Conservation (phyloP, 1,140 invertebrate genomes). For the Drosophila serrata region DNA sequence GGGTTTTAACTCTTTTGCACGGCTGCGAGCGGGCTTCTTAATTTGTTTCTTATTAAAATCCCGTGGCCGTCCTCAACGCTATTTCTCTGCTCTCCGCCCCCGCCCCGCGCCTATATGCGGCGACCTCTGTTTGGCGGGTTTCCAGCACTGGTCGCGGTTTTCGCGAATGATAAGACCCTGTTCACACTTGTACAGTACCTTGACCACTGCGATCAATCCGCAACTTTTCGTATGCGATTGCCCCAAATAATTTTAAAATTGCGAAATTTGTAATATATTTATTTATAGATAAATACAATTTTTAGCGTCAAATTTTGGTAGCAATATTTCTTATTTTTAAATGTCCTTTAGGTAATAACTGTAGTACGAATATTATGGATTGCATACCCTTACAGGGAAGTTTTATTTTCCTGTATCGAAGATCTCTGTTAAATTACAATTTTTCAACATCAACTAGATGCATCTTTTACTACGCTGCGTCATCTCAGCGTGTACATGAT, state of each 20-base stretch:
- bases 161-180: conserved; percentile 32
- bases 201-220: not conserved
- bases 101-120: conserved; percentile 44
- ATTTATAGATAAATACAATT: not conserved
- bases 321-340: no score
- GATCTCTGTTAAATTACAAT: not conserved
- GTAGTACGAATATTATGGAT: no score
- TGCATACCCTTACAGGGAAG: no score
- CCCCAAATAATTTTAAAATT: not conserved
- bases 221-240: not conserved
- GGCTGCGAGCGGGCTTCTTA: conserved; percentile 47
- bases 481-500: not conserved
- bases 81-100: conserved; percentile 65
- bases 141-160: conserved; percentile 59
- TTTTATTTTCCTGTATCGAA: not conserved
- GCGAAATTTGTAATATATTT: not conserved
- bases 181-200: conserved; percentile 45
- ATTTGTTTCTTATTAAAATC: conserved; percentile 73
- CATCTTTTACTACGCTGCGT: not conserved
- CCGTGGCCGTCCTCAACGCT: conserved; percentile 72
- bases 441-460: not conserved
- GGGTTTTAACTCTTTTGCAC: conserved; percentile 31
- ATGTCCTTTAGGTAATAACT: not conserved
- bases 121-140: conserved; percentile 47
- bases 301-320: not conserved